A percentile compares a stretch with the other conserved stretches of the same genome.
Evolutionary conservation across 2,113 vertebrate species (phyloP).

Genomic region (Sorex araneus): DNA sequence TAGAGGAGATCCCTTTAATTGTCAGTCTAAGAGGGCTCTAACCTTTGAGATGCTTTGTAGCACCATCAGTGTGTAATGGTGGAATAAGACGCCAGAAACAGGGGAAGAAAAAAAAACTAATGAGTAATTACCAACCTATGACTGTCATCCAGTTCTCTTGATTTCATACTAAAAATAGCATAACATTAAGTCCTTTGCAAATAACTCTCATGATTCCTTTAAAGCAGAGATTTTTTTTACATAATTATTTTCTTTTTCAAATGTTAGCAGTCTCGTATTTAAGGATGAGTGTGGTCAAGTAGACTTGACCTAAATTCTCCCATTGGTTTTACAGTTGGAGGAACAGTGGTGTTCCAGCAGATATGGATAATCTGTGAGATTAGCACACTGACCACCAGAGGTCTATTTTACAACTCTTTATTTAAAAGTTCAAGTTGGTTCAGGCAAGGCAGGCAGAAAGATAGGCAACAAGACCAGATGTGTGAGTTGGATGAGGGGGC

Average conservation of each 20-base stretch:
- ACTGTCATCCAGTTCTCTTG: background rate
- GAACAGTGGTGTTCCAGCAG: background rate
- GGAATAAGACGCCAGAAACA: background rate
- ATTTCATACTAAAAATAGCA: background rate
- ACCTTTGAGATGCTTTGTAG: background rate
- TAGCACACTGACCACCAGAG: too few relatives aligned
- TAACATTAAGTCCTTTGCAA: background rate
- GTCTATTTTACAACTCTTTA: too few relatives aligned
- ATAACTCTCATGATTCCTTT: background rate
- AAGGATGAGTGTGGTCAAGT: background rate
- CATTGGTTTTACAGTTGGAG: background rate
- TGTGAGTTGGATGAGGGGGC: too few relatives aligned
- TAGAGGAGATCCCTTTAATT: background rate
- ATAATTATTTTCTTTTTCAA: background rate
- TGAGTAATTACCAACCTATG: background rate
- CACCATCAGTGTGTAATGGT: background rate
- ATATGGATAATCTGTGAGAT: too few relatives aligned
- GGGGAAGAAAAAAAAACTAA: background rate
- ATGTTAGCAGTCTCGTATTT: background rate
- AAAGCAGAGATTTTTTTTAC: conserved; percentile 4
- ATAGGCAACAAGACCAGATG: too few relatives aligned
- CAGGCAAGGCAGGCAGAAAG: too few relatives aligned
- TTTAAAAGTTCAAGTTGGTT: too few relatives aligned
- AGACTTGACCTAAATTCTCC: background rate
- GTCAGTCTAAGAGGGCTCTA: background rate